These are phyloP conservation scores for Xyrauchen texanus DNA, from an alignment of 2,113 vertebrate species.

Conservation along the genomic window DNA sequence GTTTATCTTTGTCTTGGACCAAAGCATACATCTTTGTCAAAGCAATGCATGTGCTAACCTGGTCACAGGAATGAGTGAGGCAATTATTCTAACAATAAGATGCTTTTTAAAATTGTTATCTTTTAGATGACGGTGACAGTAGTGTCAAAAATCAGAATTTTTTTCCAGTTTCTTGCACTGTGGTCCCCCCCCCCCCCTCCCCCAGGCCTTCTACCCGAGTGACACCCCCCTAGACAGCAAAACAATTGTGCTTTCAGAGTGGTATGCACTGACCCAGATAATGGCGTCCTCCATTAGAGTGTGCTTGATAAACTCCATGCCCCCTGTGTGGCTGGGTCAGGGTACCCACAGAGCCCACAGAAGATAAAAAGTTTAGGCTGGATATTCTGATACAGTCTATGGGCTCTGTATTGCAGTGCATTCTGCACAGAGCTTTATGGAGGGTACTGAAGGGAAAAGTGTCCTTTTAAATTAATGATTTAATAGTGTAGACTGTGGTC, in stretches of 20 bases:
- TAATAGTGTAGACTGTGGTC: not conserved
- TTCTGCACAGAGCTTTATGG: not conserved
- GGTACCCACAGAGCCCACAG: not conserved
- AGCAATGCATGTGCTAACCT: too few species aligned
- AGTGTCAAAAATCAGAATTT: too few species aligned
- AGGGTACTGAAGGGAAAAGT: not conserved
- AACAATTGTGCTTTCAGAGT: conserved; percentile 13
- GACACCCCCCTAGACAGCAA: conserved; percentile 9
- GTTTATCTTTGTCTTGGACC: too few species aligned
- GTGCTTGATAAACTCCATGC: conserved; percentile 19
- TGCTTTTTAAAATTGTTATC: too few species aligned
- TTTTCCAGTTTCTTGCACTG: too few species aligned
- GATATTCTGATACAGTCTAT: not conserved
- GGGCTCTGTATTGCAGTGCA: not conserved
- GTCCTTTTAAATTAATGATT: not conserved
- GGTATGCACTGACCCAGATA: conserved; percentile 25
- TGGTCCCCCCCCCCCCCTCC: not conserved
- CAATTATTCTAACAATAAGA: too few species aligned
- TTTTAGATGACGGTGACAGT: too few species aligned
- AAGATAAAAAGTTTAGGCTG: not conserved
- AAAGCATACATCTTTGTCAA: not conserved
- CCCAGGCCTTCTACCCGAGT: too few species aligned
- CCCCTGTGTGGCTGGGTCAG: not conserved
- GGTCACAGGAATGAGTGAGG: too few species aligned
- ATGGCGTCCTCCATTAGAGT: conserved; percentile 1